These are phyloP conservation scores for Cisticola juncidis DNA, from an alignment of 2,113 vertebrate species.

Conservation along the genomic window DNA sequence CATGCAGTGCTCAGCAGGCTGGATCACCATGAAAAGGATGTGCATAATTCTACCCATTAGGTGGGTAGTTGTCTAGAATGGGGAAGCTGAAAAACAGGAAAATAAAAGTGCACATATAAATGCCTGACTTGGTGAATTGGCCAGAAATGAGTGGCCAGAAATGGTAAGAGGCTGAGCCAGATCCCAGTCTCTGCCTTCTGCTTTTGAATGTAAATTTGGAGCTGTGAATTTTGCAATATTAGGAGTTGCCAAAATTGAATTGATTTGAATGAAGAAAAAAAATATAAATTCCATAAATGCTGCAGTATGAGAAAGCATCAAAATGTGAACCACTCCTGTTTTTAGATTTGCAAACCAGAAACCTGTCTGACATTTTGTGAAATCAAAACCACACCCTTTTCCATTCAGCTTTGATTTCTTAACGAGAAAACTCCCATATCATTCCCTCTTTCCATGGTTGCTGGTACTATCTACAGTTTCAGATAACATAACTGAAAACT, in stretches of 20 bases:
- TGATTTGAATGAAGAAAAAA: background rate
- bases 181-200: background rate
- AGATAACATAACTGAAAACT: background rate
- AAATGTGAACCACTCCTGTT: background rate
- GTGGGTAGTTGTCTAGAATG: background rate
- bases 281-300: background rate
- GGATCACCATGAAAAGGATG: background rate
- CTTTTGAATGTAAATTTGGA: background rate
- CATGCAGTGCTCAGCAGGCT: no score
- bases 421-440: background rate
- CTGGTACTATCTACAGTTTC: background rate
- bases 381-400: constrained; percentile 1
- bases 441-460: background rate
- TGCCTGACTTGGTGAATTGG: fast-evolving
- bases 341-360: constrained; percentile 15
- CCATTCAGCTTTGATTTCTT: background rate
- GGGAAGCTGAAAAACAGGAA: background rate
- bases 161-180: background rate
- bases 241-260: background rate
- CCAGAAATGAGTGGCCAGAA: background rate
- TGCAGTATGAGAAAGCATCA: background rate
- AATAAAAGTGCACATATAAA: background rate
- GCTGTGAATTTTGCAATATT: background rate
- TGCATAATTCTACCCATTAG: background rate
- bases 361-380: background rate